Evolutionary conservation across 2,797 vertebrate species (phyloP).

Genomic region (Spea hammondii): DNA sequence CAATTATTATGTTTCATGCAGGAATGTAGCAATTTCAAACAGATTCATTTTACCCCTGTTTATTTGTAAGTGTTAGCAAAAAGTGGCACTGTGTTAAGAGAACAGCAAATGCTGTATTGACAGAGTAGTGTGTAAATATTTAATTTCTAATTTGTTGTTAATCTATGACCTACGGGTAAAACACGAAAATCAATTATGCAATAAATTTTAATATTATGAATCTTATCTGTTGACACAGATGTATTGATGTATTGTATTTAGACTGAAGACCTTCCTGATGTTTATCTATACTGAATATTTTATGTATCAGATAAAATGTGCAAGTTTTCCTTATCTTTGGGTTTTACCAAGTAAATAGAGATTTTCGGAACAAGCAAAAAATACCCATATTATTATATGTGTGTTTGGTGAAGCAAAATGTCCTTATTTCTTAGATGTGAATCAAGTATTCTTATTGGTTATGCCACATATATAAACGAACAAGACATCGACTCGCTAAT

Average conservation of each 20-base stretch:
- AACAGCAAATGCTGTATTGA: slow-evolving; percentile 45
- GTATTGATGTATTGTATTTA: slow-evolving; percentile 29
- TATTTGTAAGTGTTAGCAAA: slow-evolving; percentile 4
- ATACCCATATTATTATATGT: too few species aligned
- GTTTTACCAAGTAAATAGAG: too few species aligned
- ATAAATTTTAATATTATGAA: slow-evolving; percentile 48
- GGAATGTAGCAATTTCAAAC: background rate
- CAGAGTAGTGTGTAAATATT: background rate
- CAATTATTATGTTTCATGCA: background rate
- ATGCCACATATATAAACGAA: too few species aligned
- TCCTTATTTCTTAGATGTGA: too few species aligned
- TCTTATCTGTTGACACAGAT: slow-evolving; percentile 41
- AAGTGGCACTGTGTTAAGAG: slow-evolving; percentile 16
- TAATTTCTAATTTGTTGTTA: slow-evolving; percentile 30
- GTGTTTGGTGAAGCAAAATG: too few species aligned
- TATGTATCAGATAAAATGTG: too few species aligned
- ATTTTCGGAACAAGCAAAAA: too few species aligned
- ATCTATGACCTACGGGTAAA: slow-evolving; percentile 31
- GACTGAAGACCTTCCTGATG: background rate
- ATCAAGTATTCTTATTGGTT: too few species aligned
- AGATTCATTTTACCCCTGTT: background rate
- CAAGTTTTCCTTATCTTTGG: too few species aligned
- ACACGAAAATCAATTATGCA: slow-evolving; percentile 44
- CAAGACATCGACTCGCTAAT: too few species aligned
- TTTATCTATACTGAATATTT: background rate